Base-by-base conservation (phyloP, 2,797 vertebrate genomes). In the Enteromius anoplus region DNA sequence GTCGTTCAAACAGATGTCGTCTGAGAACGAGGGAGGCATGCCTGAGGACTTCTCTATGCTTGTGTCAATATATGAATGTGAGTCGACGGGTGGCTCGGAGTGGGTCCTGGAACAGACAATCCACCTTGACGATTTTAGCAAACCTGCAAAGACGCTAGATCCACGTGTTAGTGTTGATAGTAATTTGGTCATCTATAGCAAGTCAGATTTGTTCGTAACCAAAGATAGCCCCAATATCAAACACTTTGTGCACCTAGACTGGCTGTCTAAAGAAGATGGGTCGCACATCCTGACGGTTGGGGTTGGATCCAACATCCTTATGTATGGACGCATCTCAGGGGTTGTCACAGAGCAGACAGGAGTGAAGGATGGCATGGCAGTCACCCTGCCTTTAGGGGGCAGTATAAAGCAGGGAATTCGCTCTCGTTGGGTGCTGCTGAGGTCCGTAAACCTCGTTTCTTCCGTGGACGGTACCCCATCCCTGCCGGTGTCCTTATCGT, bases 251-350 rank as follows among this genome's bases (percentile, higher is more conserved):
- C 98, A 99, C 89, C 93, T 99, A 90, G 98, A 99, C 91, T 99
- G 98, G 98, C 95, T 99, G 75, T 99, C 98, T 17, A 99, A 99
- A 91, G 98, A 99, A 94, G 98, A 99, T 53, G 98, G 98, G 19
- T 99, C 98, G 1, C 98, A 99, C 90, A 97, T 99, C 88, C 94
- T 99, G 82, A 99, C 98, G 0, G 97, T 99, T 47, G 98, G 98
- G 9, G 96, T 99, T 15, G 98, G 98, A 80, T 97, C 98, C 87
- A 97, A 97, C 91, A 99, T 99, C 85, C 97, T 99, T 83, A 99
- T 99, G 98, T 99, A 98, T 0, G 98, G 98, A 23, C 96, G 98
- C 1, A 96, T 99, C 89, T 99, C 98, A 0, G 98, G 98, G 69
- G 96, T 99, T 90, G 96, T 99, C 82, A 97, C 96, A 0, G 98